Conservation (phyloP, 2,113 vertebrate species). For the Machaerirhynchus nigripectus region DNA sequence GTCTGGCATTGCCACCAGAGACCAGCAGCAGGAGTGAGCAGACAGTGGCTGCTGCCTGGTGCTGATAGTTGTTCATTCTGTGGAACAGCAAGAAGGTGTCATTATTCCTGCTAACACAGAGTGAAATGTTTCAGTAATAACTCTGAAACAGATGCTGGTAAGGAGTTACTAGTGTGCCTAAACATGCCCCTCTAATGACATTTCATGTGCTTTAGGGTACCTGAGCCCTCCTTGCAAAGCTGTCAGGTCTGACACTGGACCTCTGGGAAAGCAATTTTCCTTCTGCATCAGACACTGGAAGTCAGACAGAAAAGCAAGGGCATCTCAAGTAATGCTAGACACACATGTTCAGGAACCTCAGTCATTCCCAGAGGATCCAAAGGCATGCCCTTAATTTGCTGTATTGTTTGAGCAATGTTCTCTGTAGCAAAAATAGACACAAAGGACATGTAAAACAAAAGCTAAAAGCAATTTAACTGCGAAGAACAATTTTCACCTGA, state of each 20-base stretch:
- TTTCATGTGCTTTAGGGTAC: neutral
- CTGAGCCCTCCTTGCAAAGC: neutral
- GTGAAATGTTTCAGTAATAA: neutral
- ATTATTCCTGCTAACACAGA: neutral
- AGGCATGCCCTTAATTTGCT: constrained; percentile 3
- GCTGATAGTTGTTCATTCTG: neutral
- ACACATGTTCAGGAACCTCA: neutral
- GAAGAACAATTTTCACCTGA: neutral
- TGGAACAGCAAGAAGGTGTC: neutral
- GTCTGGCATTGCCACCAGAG: neutral
- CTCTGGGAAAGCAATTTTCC: neutral
- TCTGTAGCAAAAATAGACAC: constrained; percentile 8
- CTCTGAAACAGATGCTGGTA: neutral
- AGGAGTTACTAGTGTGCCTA: no score
- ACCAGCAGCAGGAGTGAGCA: neutral
- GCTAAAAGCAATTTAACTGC: neutral
- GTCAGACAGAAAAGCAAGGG: neutral
- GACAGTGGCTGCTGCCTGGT: neutral
- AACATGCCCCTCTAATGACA: neutral
- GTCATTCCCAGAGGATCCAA: neutral
- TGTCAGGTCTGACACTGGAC: neutral
- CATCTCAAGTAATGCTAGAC: neutral
- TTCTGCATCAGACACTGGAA: neutral
- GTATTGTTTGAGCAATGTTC: neutral
- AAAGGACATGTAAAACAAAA: neutral